phyloP scores from a whole-genome alignment of 1,140 invertebrate genomes.

The Tetramorium parvispinum region DNA sequence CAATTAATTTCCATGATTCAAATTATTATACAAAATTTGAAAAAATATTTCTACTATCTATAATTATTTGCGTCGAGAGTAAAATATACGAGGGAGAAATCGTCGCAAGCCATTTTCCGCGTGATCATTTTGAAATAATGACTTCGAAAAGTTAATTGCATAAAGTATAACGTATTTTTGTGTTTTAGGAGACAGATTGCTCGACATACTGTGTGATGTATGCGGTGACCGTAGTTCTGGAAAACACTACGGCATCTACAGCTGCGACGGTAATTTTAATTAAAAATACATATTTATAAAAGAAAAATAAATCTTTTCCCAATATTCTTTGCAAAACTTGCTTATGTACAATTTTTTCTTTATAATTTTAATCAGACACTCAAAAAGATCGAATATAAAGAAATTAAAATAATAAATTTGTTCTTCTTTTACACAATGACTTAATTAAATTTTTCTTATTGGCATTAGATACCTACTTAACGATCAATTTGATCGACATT shows the following conservation, averaged over 20 bases:
- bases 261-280: conserved; percentile 94
- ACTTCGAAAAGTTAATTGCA: not conserved
- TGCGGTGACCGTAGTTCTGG: conserved; percentile 98
- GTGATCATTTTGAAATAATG: not conserved
- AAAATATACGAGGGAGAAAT: not conserved
- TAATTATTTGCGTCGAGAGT: not conserved
- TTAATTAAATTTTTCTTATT: not conserved
- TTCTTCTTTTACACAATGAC: not conserved
- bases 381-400: not conserved
- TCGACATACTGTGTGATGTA: conserved; percentile 98
- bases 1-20: not conserved
- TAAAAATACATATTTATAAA: conserved; percentile 39
- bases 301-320: conserved; percentile 23
- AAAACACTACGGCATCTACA: conserved; percentile 99
- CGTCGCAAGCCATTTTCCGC: not conserved
- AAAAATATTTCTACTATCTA: not conserved
- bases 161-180: conserved; percentile 27
- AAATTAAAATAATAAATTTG: not conserved
- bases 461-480: not conserved
- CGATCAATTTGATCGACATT: not conserved
- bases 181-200: conserved; percentile 93
- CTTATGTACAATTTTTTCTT: not conserved
- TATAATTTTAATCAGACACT: not conserved
- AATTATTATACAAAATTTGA: not conserved
- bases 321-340: conserved; percentile 9